phyloP scores from a whole-genome alignment of 2,113 vertebrate genomes.

The Corynorhinus townsendii region DNA sequence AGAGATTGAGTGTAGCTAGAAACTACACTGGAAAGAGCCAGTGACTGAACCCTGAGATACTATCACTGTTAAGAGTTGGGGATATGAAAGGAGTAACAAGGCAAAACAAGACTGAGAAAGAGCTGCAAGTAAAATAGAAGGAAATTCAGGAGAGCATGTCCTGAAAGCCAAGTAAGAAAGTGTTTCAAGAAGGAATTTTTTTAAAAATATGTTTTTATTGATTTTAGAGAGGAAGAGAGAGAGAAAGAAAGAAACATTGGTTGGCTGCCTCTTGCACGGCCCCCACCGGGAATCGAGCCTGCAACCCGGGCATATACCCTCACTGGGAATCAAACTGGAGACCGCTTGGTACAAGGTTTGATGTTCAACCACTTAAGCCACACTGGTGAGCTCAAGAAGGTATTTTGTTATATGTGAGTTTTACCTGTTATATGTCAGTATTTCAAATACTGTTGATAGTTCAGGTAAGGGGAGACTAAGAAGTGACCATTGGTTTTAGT shows the following conservation, averaged over 20 bases:
- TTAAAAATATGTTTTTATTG: no score
- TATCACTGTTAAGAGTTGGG: not conserved
- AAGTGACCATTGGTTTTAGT: not conserved
- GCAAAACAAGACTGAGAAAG: not conserved
- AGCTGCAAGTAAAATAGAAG: not conserved
- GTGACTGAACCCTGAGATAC: not conserved
- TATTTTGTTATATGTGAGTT: not conserved
- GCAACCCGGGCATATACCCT: no score
- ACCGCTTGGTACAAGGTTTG: no score
- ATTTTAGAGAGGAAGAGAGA: no score
- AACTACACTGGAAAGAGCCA: not conserved
- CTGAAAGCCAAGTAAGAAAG: not conserved
- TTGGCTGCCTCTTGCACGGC: no score
- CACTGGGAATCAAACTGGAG: no score
- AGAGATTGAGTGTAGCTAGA: not conserved
- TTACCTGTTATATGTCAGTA: not conserved
- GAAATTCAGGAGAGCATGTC: not conserved
- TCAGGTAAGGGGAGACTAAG: not conserved
- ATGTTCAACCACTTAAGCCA: no score
- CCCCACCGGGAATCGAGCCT: no score
- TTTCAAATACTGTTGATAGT: not conserved
- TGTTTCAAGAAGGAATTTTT: not conserved
- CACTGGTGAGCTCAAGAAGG: not conserved
- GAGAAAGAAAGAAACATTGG: no score
- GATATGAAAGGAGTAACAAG: not conserved